Conservation (phyloP, 2,797 vertebrate species). For the Melanotaenia pygmaea region DNA sequence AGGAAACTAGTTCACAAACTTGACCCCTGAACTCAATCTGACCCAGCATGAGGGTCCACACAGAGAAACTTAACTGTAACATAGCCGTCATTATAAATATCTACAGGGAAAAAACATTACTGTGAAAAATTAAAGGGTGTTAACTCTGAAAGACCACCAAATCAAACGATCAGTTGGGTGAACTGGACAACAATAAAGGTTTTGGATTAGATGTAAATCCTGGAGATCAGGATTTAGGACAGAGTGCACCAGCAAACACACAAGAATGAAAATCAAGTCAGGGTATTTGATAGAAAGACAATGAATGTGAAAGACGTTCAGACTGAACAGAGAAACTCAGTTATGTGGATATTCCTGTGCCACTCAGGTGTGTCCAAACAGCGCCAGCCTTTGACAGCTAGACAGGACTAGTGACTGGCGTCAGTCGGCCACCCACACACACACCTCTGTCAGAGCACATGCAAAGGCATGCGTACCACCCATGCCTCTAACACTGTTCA, state of each 20-base stretch:
- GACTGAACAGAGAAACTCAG: slow-evolving; percentile 19
- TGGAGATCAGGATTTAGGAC: slow-evolving; percentile 10
- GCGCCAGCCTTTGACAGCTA: slow-evolving; percentile 84
- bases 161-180: slow-evolving; percentile 13
- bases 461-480: slow-evolving; percentile 55
- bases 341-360: slow-evolving; percentile 78
- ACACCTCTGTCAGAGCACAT: slow-evolving; percentile 56
- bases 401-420: slow-evolving; percentile 81
- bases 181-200: slow-evolving; percentile 11
- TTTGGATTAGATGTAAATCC: slow-evolving; percentile 4
- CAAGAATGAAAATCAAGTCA: slow-evolving; percentile 10
- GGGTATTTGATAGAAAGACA: not conserved
- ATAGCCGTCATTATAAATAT: slow-evolving; percentile 10
- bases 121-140: not conserved
- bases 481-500: slow-evolving; percentile 37
- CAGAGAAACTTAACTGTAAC: slow-evolving; percentile 32
- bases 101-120: slow-evolving; percentile 10
- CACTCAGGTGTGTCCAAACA: slow-evolving; percentile 88
- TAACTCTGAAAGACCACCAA: slow-evolving; percentile 8
- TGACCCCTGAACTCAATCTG: slow-evolving; percentile 63
- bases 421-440: slow-evolving; percentile 80
- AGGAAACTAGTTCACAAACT: slow-evolving; percentile 70
- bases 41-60: slow-evolving; percentile 33
- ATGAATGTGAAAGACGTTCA: slow-evolving; percentile 11
- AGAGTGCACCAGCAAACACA: slow-evolving; percentile 13